A percentile compares a stretch with the other conserved stretches of the same genome.
phyloP scores from a whole-genome alignment of 1,140 invertebrate species.

The Trypoxylus dichotomus region DNA sequence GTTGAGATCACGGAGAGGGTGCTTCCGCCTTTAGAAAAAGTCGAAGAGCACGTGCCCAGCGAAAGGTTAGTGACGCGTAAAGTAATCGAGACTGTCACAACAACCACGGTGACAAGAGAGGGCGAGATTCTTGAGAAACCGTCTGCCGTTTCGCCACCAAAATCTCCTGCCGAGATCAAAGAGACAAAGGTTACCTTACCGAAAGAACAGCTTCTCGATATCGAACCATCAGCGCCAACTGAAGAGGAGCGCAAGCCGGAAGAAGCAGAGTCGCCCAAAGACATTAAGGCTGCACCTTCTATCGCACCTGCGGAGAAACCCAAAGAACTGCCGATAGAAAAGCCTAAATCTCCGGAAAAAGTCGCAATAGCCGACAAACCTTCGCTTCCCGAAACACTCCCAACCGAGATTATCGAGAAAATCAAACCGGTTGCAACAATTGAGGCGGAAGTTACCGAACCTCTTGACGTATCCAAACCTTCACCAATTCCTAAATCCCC shows the following conservation, averaged over 20 bases:
- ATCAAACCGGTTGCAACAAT: no score
- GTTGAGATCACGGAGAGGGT: neutral
- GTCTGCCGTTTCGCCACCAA: neutral
- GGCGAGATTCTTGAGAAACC: neutral
- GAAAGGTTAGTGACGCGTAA: neutral
- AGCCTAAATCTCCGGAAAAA: no score
- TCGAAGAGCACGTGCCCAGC: neutral
- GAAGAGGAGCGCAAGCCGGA: constrained; percentile 6
- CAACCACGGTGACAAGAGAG: neutral
- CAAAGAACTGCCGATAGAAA: no score
- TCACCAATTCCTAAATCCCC: neutral
- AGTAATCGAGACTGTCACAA: neutral
- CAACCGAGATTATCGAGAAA: no score
- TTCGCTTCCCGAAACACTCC: no score
- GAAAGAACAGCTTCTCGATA: neutral
- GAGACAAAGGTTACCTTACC: neutral
- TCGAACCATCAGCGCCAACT: neutral
- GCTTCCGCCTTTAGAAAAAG: neutral
- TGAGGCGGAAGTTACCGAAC: no score
- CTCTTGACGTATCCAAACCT: no score
- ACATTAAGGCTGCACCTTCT: neutral
- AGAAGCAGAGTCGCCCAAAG: neutral
- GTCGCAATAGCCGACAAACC: no score
- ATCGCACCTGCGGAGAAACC: no score
- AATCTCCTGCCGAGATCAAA: neutral